phyloP scores from a whole-genome alignment of 2,888 invertebrate species.

The Orchestes rusci region DNA sequence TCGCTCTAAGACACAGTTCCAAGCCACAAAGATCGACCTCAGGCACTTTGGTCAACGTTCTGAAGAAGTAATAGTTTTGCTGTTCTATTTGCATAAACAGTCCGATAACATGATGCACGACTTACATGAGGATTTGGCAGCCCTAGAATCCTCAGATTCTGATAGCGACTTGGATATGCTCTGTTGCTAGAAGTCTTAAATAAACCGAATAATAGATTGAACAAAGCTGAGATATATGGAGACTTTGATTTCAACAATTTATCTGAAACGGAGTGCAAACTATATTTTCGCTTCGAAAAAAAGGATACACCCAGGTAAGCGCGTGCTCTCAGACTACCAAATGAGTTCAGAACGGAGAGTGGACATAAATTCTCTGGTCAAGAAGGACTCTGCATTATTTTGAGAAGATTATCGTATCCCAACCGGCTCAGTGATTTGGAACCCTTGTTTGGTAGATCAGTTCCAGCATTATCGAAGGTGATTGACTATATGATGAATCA shows the following conservation, averaged over 20 bases:
- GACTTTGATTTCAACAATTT: neutral
- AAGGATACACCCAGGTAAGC: slow-evolving; percentile 7
- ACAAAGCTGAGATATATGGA: slow-evolving; percentile 1
- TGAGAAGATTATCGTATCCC: slow-evolving; percentile 8
- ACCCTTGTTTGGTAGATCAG: slow-evolving; percentile 6
- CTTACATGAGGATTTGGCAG: too few relatives aligned
- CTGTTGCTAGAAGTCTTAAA: slow-evolving; percentile 4
- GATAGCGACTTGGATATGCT: slow-evolving; percentile 5
- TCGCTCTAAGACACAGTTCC: too few relatives aligned
- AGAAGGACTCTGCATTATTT: slow-evolving; percentile 7
- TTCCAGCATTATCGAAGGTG: slow-evolving; percentile 5
- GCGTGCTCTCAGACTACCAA: slow-evolving; percentile 7
- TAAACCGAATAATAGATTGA: neutral
- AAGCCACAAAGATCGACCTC: too few relatives aligned
- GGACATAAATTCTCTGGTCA: slow-evolving; percentile 4
- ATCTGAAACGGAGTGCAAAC: slow-evolving; percentile 7
- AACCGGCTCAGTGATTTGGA: slow-evolving; percentile 8
- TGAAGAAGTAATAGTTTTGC: too few relatives aligned
- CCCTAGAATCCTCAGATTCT: neutral
- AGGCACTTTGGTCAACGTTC: too few relatives aligned
- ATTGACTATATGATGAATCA: slow-evolving; percentile 4
- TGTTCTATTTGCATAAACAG: too few relatives aligned
- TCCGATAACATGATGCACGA: too few relatives aligned
- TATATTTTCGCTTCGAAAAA: slow-evolving; percentile 10
- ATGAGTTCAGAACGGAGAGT: slow-evolving; percentile 2